Base-by-base conservation (phyloP, 92 coral and sea anemone species). In the Actinostola sp. region DNA sequence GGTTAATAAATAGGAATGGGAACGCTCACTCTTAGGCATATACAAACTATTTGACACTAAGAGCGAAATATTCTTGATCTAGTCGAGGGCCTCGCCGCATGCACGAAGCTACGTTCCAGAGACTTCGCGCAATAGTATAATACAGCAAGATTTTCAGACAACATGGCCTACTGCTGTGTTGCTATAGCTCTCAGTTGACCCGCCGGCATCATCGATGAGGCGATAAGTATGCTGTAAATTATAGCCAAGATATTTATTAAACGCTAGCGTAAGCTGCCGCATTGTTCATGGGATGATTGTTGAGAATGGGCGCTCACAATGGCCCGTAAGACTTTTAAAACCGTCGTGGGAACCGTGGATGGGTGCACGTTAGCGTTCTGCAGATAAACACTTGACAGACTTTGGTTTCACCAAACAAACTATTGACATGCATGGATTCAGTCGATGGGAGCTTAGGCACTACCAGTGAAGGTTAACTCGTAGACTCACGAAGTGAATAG, bases 261-360 rank as follows among this genome's bases (percentile, higher is more conserved):
- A 45, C 53, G 32, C 36, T 26, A 14, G 6, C 11, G 12, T 53
- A 68, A 68, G 62, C 63, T 68, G 48, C 27, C 4, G 61, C 30
- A 68, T 68, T 68, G 74, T 51, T 32, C 4, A 21, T 2, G 10
- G 52, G 74, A 19, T 25, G 74, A 50, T 20, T 11, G 24, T 28
- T 4, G n/a, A 51, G 74, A 52, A 68, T 19, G 31, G 45, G 21
- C 31, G 74, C 50, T 68, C 35, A 68, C 30, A 52, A 39, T 34
- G 21, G 19, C 38, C 56, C 15, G 27, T 67, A 27, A n/a, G 19
- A 38, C 30, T 9, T 68, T 34, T 31, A 20, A 20, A 28, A 3
- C 38, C 15, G 14, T 32, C 58, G 59, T 66, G 72, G 72, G 72
- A 66, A 46, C 58, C 23, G 25, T 30, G 39, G 30, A 30, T 53